A percentile compares a stretch with the other conserved stretches of the same genome.
Conservation (phyloP, 2,888 invertebrate genomes). For the Drosophila silvestris region DNA sequence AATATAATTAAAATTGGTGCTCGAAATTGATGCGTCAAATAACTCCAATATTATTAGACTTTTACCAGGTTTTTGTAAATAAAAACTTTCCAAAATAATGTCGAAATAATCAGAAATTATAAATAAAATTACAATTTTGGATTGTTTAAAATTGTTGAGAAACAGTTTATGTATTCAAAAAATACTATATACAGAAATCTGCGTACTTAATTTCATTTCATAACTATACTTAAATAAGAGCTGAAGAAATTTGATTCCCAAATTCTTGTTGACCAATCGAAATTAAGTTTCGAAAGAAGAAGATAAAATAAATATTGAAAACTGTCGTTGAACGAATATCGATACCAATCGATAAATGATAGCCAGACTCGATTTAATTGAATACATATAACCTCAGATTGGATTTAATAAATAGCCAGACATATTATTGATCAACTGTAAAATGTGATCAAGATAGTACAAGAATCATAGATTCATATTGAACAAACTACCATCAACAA, state of each 20-base stretch:
- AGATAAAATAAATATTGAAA: not conserved
- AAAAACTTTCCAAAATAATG: not conserved
- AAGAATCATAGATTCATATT: not conserved
- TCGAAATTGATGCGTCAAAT: not conserved
- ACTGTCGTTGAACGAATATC: not conserved
- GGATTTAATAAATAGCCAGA: not conserved
- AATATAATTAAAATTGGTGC: not conserved
- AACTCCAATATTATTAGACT: not conserved
- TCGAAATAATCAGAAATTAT: not conserved
- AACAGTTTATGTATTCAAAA: not conserved
- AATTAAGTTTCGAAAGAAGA: no score
- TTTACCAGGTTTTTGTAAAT: not conserved
- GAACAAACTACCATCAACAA: no score
- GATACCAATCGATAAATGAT: not conserved
- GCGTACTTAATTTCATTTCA: not conserved
- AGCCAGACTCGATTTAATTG: not conserved
- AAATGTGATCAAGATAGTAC: rapidly evolving
- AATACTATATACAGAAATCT: not conserved
- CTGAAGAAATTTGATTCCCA: not conserved
- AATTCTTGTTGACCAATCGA: not conserved
- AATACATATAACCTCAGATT: rapidly evolving
- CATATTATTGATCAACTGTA: not conserved
- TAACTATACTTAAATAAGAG: not conserved
- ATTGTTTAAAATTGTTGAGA: not conserved
- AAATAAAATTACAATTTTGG: not conserved